These are phyloP conservation scores for Epistrophe grossulariae DNA, from an alignment of 2,888 invertebrate genomes.

Conservation along the genomic window DNA sequence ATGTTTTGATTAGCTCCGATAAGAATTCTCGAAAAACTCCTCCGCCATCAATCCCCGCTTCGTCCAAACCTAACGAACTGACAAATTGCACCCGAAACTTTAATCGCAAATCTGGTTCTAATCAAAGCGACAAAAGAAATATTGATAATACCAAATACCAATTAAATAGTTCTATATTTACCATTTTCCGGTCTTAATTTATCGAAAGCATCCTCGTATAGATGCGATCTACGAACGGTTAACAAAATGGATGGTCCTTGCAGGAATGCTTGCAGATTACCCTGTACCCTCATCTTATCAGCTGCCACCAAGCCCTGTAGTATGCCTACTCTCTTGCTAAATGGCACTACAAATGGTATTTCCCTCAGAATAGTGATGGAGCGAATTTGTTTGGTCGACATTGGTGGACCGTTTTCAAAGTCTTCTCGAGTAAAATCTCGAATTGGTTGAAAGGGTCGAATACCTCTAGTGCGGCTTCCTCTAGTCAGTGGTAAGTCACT, in stretches of 20 bases:
- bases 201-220: conserved; percentile 99
- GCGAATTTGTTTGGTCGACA: conserved; percentile 94
- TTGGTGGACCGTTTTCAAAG: conserved; percentile 91
- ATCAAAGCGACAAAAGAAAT: conserved; percentile 66
- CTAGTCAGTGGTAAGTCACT: conserved; percentile 85
- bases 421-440: conserved; percentile 86
- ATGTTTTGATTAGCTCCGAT: conserved; percentile 95
- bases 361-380: conserved; percentile 94
- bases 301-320: conserved; percentile 88
- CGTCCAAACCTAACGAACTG: conserved; percentile 95
- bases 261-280: conserved; percentile 89
- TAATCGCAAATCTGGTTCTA: conserved; percentile 93
- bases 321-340: conserved; percentile 94
- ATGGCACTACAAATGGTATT: conserved; percentile 97
- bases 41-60: conserved; percentile 98
- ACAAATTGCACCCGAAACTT: conserved; percentile 95
- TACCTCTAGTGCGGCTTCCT: conserved; percentile 84
- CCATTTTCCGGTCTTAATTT: conserved; percentile 95
- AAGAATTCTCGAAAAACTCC: conserved; percentile 98
- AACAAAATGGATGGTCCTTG: conserved; percentile 91
- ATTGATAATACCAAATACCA: neutral
- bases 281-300: conserved; percentile 86
- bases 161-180: conserved; percentile 82
- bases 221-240: conserved; percentile 92
- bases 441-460: conserved; percentile 85